These are phyloP conservation scores for Polietes domitor DNA, from an alignment of 2,888 invertebrate species.

Conservation along the genomic window DNA sequence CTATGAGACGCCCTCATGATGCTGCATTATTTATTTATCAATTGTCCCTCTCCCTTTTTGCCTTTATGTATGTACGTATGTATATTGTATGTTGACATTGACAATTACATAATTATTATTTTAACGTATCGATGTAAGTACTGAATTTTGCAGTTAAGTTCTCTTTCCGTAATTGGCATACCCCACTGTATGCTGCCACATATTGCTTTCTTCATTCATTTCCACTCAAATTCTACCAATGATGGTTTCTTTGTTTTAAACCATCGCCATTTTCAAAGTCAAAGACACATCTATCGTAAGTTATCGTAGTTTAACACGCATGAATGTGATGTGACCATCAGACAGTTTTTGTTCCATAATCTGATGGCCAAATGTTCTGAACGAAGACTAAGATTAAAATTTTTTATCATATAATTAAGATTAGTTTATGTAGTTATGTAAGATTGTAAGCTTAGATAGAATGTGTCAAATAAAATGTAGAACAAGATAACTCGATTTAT, in stretches of 20 bases:
- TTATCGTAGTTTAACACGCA: constrained; percentile 28
- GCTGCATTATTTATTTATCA: neutral
- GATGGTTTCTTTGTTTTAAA: constrained; percentile 12
- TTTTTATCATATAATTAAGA: constrained; percentile 56
- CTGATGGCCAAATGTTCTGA: constrained; percentile 43
- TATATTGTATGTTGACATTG: constrained; percentile 8
- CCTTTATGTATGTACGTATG: too few relatives aligned
- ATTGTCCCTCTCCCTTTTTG: neutral
- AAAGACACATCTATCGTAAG: constrained; percentile 44
- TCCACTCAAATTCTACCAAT: neutral
- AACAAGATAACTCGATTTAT: constrained; percentile 34
- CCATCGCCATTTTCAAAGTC: constrained; percentile 25
- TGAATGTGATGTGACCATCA: constrained; percentile 28
- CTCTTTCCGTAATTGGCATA: neutral
- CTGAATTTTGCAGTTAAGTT: neutral
- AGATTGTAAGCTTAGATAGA: constrained; percentile 53
- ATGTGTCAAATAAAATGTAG: constrained; percentile 30
- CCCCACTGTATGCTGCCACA: neutral
- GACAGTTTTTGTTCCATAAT: constrained; percentile 56
- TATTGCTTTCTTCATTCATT: constrained; percentile 16
- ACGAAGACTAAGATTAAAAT: constrained; percentile 51
- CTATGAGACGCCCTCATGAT: neutral
- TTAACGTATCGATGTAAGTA: constrained; percentile 12
- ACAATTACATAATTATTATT: constrained; percentile 17
- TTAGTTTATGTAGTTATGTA: constrained; percentile 47